A percentile compares a stretch with the other conserved stretches of the same genome.
Evolutionary conservation across 2,113 vertebrate species (phyloP).

Genomic region (Rhadina sibilatrix): DNA sequence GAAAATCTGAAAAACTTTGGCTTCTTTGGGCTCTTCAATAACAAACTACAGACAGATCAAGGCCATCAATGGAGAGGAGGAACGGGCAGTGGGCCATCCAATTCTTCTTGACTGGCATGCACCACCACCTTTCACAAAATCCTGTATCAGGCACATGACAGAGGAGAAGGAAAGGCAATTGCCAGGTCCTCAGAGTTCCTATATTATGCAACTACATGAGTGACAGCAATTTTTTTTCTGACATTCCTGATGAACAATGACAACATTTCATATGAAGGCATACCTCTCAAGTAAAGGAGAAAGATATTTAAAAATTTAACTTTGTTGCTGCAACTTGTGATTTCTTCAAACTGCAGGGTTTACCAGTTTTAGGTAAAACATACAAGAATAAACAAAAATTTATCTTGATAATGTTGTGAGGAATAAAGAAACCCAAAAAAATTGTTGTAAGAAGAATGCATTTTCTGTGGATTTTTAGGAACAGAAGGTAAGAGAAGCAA

Average conservation of each 20-base stretch:
- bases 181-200: neutral
- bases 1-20: neutral
- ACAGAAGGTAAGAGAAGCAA: neutral
- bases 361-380: neutral
- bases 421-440: neutral
- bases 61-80: neutral
- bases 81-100: neutral
- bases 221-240: constrained; percentile 53
- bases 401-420: neutral
- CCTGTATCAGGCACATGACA: neutral
- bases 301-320: neutral
- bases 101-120: neutral
- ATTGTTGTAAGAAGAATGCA: neutral
- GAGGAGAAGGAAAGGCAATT: neutral
- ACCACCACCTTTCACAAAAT: neutral
- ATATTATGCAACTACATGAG: neutral
- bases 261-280: neutral
- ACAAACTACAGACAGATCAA: neutral
- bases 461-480: neutral
- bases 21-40: neutral
- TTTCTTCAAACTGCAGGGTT: neutral
- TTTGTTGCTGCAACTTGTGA: neutral
- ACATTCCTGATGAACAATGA: neutral
- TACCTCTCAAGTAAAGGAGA: neutral
- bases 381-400: neutral